These are phyloP conservation scores for Megaustenia siamemsis DNA, from an alignment of 2,888 invertebrate species.

Conservation along the genomic window DNA sequence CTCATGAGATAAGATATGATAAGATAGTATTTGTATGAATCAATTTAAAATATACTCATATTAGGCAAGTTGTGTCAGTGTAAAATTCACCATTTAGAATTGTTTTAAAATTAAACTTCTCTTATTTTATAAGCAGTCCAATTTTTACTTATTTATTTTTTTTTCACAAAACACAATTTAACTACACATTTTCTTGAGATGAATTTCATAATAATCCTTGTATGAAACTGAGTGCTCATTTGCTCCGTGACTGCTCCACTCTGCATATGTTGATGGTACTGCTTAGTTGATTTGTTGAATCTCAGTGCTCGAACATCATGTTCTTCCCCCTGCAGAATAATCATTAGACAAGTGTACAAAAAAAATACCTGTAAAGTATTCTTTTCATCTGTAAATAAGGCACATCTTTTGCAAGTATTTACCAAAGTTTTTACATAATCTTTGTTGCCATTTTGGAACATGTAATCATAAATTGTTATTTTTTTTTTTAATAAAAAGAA, in stretches of 20 bases:
- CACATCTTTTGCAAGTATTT: constrained; percentile 39
- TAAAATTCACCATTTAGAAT: no score
- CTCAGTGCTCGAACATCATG: constrained; percentile 47
- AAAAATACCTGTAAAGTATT: constrained; percentile 50
- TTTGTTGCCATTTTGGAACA: constrained; percentile 32
- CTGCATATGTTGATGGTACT: constrained; percentile 37
- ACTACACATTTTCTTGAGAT: no score
- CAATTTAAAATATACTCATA: no score
- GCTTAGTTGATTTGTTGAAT: constrained; percentile 53
- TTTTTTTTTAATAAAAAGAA: constrained; percentile 9
- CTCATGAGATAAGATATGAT: no score
- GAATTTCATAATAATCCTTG: background rate
- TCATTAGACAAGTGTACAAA: constrained; percentile 49
- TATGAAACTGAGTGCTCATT: background rate
- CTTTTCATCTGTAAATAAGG: constrained; percentile 48
- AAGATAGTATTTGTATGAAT: no score
- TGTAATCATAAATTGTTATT: constrained; percentile 3
- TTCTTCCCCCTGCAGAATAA: constrained; percentile 41
- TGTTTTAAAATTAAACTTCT: no score
- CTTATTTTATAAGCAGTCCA: no score
- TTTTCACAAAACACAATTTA: no score
- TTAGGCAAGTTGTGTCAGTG: no score
- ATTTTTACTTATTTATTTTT: background rate
- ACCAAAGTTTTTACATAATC: constrained; percentile 36
- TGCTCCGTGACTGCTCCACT: background rate